phyloP scores from a whole-genome alignment of 2,888 invertebrate genomes.

The Rhingia rostrata region DNA sequence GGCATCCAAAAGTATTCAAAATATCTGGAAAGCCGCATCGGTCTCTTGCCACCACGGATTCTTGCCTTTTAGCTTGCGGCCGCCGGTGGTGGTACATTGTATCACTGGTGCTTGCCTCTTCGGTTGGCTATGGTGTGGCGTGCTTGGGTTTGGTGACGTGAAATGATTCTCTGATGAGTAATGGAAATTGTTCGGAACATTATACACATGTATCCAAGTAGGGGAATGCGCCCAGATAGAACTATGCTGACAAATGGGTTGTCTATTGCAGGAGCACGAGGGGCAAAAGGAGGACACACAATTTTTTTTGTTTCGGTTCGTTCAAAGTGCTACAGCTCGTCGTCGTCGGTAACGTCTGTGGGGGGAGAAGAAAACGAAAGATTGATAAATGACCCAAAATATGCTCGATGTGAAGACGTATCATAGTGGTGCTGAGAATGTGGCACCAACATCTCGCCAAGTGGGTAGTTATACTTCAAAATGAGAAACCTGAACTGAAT shows the following conservation, averaged over 20 bases:
- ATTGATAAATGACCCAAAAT: constrained; percentile 65
- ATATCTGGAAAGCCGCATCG: constrained; percentile 35
- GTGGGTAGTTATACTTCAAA: constrained; percentile 52
- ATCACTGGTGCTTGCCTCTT: not conserved
- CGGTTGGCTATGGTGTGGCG: not conserved
- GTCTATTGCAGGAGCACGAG: constrained; percentile 27
- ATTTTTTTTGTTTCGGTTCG: not conserved
- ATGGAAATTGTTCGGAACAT: constrained; percentile 61
- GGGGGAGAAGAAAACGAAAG: constrained; percentile 34
- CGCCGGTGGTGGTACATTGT: not conserved
- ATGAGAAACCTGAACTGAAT: constrained; percentile 66
- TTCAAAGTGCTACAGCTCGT: not conserved
- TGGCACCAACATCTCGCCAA: constrained; percentile 33
- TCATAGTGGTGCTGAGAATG: constrained; percentile 48
- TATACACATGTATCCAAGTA: constrained; percentile 49
- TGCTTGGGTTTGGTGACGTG: constrained; percentile 49
- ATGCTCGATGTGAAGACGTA: constrained; percentile 47
- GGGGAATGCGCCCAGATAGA: constrained; percentile 2
- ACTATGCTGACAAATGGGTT: constrained; percentile 49
- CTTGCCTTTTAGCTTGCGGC: constrained; percentile 31
- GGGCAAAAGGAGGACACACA: not conserved
- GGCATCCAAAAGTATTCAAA: constrained; percentile 49
- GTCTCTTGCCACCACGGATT: constrained; percentile 17
- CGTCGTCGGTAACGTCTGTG: not conserved
- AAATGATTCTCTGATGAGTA: constrained; percentile 66